Evolutionary conservation across 2,113 vertebrate species (phyloP), one percentile per base, ranked within the genome.

Genomic region (Neodontobutis hainanensis): DNA sequence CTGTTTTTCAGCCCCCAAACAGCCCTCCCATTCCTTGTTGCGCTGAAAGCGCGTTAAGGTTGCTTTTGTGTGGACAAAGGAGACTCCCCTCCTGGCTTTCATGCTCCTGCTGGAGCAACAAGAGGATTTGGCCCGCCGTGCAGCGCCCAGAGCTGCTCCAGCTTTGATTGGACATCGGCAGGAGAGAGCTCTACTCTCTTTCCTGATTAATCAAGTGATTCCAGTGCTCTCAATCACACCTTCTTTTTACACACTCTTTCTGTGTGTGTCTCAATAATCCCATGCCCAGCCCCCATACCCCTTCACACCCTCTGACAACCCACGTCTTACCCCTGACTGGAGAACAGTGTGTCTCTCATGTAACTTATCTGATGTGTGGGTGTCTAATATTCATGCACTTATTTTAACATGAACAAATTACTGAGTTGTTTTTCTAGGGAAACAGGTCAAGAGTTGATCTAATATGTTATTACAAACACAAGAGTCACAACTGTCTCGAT

Each of bases 31-130:
- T 91, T 90, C 77, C 95, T 95, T 93, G 95, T 95, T 93, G 87
- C 78, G 90, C 93, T 94, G 94, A 99, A 96, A 97, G 95, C 91
- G 77, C 92, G 94, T 96, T 96, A 95, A 95, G 88, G 95, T 96
- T 93, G 93, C 94, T 95, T 98, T 96, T 97, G 94, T 92, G 87
- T 85, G 90, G 90, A 96, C 94, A 92, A 95, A 94, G 94, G 82
- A 91, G 87, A 83, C 86, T 91, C 92, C 93, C 93, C 88, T 89
- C 91, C 90, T 85, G 85, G 82, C 92, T 91, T 93, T 94, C 94
- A 87, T 83, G 90, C 93, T 94, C 90, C 90, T 90, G 90, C 82
- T 94, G 93, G 91, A 92, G 92, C 88, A 90, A 93, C 91, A 91
- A 92, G 92, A 88, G 92, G 92, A 91, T 93, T 93, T 92, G 86